A percentile compares a stretch with the other conserved stretches of the same genome.
phyloP scores from a whole-genome alignment of 2,888 invertebrate genomes.

The Suillia variegata region DNA sequence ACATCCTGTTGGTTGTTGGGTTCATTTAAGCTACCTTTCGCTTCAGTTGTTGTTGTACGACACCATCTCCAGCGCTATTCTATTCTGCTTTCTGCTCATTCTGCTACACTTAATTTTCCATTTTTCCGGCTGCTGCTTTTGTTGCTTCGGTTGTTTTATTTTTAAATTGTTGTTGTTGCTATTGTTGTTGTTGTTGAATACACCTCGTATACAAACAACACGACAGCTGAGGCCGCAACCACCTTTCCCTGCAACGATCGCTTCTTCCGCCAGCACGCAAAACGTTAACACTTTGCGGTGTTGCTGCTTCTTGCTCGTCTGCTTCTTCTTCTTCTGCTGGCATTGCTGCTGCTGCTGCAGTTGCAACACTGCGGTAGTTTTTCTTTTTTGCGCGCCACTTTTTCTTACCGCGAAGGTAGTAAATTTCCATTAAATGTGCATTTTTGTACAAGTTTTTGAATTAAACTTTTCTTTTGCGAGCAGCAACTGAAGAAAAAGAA shows the following conservation, averaged over 20 bases:
- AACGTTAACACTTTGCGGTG: conserved; percentile 47
- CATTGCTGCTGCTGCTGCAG: conserved; percentile 20
- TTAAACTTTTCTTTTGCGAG: conserved; percentile 47
- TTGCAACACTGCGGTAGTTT: conserved; percentile 36
- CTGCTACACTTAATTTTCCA: background rate
- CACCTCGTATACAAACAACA: conserved; percentile 28
- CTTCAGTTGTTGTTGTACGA: too few relatives aligned
- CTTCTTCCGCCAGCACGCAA: conserved; percentile 37
- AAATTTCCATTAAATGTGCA: conserved; percentile 58
- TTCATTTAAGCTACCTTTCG: background rate
- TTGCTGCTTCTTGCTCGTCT: conserved; percentile 6
- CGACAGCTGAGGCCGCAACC: background rate
- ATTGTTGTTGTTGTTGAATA: conserved; percentile 45
- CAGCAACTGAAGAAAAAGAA: conserved; percentile 13
- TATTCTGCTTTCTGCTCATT: background rate
- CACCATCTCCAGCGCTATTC: background rate
- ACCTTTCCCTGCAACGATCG: background rate
- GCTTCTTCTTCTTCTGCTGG: conserved; percentile 14
- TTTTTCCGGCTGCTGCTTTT: background rate
- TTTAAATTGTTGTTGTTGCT: conserved; percentile 42
- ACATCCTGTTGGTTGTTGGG: background rate
- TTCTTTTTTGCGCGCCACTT: background rate
- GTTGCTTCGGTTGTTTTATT: conserved; percentile 31
- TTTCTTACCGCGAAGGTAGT: conserved; percentile 38
- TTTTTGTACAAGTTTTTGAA: conserved; percentile 56